Base-by-base conservation (phyloP, 2,888 invertebrate species). In the Drosophila affinis region DNA sequence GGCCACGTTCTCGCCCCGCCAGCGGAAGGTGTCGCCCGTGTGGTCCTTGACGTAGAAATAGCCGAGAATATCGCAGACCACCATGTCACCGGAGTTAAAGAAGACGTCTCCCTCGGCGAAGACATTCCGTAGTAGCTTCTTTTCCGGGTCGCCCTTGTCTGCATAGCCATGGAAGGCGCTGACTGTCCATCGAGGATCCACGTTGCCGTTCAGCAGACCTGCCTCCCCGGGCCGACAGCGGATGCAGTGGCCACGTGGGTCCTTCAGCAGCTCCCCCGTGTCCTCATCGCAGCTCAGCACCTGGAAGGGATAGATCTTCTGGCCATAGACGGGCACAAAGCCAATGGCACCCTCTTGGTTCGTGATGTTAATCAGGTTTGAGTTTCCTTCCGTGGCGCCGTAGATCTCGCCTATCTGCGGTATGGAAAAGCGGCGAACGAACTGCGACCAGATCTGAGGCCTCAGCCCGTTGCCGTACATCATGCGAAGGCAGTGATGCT, bases 1-100 rank as follows among this genome's bases (percentile, higher is more conserved):
- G 64, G 98, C 96, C 1, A 99, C 98, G 91, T 99, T 99, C 93
- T 99, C 99, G 14, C 99, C 99, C 90, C 97, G 96, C 98, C 98
- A 98, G 87, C 95, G 94, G 92, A 95, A 96, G 0, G 96, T 97
- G 92, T 97, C 96, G 3, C 96, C 96, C 57, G 95, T 96, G 90
- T 99, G 94, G 92, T 99, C 99, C 82, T 95, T 96, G 93, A 99
- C 99, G 93, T 95, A 98, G 89, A 97, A 95, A 93, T 97, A 98
- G 48, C 98, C 98, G n/a, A 96, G 93, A 79, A 98, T 96, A 91
- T 99, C 98, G 93, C 96, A 95, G 46, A 97, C 95, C 75, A 99
- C 93, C 84, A 99, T 95, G 93, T 99, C 99, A 64, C 96, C 96
- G 59, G 98, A 96, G 86, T 98, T 95, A 92, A 99, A 99, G 76